phyloP scores from a whole-genome alignment of 1,140 invertebrate species.

The Aphis craccivora region DNA sequence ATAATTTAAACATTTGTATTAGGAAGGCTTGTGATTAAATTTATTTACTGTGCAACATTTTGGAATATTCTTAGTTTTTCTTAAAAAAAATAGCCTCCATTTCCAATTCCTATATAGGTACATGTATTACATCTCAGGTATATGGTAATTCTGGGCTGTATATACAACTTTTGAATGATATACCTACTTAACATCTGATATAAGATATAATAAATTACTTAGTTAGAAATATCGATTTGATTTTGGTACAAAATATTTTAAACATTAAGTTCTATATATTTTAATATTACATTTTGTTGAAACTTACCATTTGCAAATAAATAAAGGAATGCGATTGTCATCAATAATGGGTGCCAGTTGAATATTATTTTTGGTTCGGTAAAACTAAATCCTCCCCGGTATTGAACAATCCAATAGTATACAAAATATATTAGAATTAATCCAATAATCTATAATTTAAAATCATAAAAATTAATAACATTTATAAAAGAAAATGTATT shows the following conservation, averaged over 20 bases:
- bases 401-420: slow-evolving; percentile 59
- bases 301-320: slow-evolving; percentile 83
- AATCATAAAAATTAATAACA: background rate
- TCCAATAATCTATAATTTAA: slow-evolving; percentile 49
- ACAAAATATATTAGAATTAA: slow-evolving; percentile 59
- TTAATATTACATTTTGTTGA: background rate
- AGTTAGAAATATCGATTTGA: background rate
- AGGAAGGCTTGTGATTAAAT: background rate
- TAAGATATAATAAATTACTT: background rate
- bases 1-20: background rate
- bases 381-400: slow-evolving; percentile 79
- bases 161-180: background rate
- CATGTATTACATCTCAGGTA: background rate
- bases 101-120: background rate
- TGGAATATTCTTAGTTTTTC: background rate
- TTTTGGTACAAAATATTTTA: background rate
- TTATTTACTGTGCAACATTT: background rate
- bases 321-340: slow-evolving; percentile 86
- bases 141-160: background rate
- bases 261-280: background rate
- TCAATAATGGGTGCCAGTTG: slow-evolving; percentile 90
- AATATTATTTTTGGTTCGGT: slow-evolving; percentile 72
- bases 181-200: background rate
- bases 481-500: too few relatives aligned
- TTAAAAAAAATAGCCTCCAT: background rate